These are phyloP conservation scores for Oncorhynchus keta DNA, from an alignment of 2,113 vertebrate genomes.

Conservation along the genomic window DNA sequence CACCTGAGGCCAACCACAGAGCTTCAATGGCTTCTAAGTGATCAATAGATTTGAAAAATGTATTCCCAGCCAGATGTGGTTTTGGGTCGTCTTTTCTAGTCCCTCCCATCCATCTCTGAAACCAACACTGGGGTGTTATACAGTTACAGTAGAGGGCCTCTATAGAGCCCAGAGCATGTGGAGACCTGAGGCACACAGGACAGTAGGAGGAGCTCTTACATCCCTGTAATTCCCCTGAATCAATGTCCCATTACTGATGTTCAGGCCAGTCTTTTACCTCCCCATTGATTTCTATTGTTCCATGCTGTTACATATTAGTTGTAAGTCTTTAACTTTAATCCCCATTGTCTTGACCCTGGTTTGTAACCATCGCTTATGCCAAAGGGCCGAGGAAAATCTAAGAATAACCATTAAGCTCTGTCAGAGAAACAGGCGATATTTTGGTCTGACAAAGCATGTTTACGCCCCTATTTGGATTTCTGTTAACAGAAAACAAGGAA, in stretches of 20 bases:
- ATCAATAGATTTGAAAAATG: no score
- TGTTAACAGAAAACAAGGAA: conserved; percentile 34
- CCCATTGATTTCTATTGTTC: no score
- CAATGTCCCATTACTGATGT: no score
- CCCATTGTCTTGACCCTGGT: no score
- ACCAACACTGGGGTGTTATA: no score
- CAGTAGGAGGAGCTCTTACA: conserved; percentile 13
- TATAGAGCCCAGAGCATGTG: neutral
- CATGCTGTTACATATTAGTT: conserved; percentile 42
- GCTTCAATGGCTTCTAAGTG: conserved; percentile 32
- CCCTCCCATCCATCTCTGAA: no score
- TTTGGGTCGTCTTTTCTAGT: no score
- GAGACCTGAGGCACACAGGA: neutral
- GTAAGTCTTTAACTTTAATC: conserved; percentile 49
- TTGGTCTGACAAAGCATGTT: conserved; percentile 50
- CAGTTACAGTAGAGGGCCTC: no score
- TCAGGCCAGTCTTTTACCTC: no score
- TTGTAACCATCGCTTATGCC: no score
- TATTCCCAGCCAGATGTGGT: no score
- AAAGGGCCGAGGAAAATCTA: no score
- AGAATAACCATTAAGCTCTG: conserved; percentile 59
- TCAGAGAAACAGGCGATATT: conserved; percentile 52
- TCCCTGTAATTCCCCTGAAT: neutral
- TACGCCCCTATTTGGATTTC: conserved; percentile 56
- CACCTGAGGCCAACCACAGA: conserved; percentile 40